These are phyloP conservation scores for Holacanthella duospinosa DNA, from an alignment of 2,888 invertebrate species.

Conservation along the genomic window DNA sequence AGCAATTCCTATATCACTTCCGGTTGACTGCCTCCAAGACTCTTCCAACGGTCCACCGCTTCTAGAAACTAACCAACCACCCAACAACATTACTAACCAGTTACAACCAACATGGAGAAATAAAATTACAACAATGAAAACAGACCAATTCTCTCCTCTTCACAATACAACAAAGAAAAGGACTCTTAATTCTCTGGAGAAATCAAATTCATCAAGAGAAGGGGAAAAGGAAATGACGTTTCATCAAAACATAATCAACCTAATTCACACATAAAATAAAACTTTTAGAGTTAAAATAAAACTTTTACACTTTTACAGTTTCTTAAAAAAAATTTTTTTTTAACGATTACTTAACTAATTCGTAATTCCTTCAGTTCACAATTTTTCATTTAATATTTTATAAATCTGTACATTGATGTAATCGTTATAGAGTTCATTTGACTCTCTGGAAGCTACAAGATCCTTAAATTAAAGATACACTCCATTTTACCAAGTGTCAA, in stretches of 20 bases:
- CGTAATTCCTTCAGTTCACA: no score
- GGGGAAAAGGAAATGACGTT: not conserved
- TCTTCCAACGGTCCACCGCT: not conserved
- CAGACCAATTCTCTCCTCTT: no score
- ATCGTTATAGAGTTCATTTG: no score
- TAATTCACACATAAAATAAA: not conserved
- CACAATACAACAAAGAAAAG: not conserved
- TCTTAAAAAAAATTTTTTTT: no score
- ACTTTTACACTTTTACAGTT: no score
- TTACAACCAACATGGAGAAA: not conserved
- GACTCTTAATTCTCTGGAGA: not conserved
- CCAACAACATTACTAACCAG: not conserved
- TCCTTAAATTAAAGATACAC: no score
- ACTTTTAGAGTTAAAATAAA: no score
- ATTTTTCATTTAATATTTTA: no score
- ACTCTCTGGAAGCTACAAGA: not conserved
- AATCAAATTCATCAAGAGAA: not conserved
- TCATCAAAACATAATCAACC: not conserved
- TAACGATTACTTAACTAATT: no score
- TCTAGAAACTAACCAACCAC: not conserved
- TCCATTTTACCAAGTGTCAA: no score
- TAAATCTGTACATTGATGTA: no score
- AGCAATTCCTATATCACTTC: slow-evolving; percentile 9
- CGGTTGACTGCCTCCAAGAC: slow-evolving; percentile 9
- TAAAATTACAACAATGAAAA: no score